Conservation (phyloP, 2,113 vertebrate species). For the Aphelocoma coerulescens region DNA sequence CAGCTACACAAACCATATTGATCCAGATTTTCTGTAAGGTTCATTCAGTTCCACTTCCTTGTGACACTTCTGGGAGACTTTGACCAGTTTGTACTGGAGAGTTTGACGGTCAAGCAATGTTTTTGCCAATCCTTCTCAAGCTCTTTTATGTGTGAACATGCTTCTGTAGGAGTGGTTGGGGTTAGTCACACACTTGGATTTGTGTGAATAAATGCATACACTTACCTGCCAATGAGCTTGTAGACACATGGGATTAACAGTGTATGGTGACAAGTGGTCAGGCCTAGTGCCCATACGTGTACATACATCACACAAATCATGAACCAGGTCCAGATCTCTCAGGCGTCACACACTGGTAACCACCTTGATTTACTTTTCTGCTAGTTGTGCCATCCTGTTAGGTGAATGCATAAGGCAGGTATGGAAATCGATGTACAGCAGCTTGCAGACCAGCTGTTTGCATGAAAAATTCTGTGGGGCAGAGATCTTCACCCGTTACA, state of each 20-base stretch:
- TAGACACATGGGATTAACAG: neutral
- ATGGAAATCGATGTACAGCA: neutral
- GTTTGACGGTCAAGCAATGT: neutral
- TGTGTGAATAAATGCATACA: neutral
- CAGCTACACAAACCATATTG: neutral
- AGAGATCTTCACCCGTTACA: neutral
- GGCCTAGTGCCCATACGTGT: neutral
- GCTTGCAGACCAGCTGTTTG: neutral
- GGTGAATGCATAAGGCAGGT: neutral
- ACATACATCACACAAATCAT: neutral
- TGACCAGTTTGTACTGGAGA: neutral
- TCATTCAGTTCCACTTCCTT: neutral
- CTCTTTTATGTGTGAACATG: rapidly evolving
- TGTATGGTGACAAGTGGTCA: neutral
- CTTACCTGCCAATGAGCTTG: neutral
- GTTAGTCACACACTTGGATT: neutral
- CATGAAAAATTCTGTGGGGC: neutral
- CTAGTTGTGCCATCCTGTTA: rapidly evolving
- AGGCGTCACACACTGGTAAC: rapidly evolving
- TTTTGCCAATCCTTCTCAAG: neutral
- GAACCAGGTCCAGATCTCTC: neutral
- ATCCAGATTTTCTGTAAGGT: neutral
- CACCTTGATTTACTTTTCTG: neutral
- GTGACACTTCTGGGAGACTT: neutral
- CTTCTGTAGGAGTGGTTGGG: neutral